Conservation (phyloP, 1,140 invertebrate species). For the Drosophila subpulchrella region DNA sequence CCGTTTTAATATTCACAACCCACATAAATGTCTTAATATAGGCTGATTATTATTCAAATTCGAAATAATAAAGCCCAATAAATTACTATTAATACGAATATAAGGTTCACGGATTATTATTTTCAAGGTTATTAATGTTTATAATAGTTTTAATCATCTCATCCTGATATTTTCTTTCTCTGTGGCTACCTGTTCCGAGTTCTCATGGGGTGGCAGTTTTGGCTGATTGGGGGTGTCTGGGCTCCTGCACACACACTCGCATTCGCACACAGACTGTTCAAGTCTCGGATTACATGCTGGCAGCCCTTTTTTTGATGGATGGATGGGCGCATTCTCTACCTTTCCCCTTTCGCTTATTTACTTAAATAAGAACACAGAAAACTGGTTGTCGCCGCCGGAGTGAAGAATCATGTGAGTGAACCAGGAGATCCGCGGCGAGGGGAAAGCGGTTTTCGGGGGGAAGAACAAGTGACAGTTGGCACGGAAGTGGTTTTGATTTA, state of each 20-base stretch:
- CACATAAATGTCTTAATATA: neutral
- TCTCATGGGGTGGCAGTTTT: conserved; percentile 29
- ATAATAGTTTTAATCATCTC: too few species aligned
- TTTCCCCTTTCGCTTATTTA: conserved; percentile 53
- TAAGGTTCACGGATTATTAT: too few species aligned
- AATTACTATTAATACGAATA: neutral
- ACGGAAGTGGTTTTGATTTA: conserved; percentile 81
- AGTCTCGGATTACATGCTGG: conserved; percentile 76
- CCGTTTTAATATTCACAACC: neutral
- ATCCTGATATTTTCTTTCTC: conserved; percentile 23
- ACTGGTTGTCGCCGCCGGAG: conserved; percentile 51
- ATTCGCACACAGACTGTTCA: conserved; percentile 10
- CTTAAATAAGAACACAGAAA: conserved; percentile 45
- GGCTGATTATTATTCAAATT: neutral
- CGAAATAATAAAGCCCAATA: neutral
- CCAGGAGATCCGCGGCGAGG: conserved; percentile 7
- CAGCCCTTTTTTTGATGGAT: conserved; percentile 43
- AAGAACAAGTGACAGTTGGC: conserved; percentile 52
- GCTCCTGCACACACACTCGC: conserved; percentile 10
- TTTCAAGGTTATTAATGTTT: too few species aligned
- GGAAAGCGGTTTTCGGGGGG: conserved; percentile 19
- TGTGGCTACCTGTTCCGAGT: conserved; percentile 47
- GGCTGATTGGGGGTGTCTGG: conserved; percentile 33
- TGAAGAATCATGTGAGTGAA: conserved; percentile 41
- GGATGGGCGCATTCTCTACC: conserved; percentile 31